Conservation (phyloP, 2,797 vertebrate species). For the Enteromius argenteus region DNA sequence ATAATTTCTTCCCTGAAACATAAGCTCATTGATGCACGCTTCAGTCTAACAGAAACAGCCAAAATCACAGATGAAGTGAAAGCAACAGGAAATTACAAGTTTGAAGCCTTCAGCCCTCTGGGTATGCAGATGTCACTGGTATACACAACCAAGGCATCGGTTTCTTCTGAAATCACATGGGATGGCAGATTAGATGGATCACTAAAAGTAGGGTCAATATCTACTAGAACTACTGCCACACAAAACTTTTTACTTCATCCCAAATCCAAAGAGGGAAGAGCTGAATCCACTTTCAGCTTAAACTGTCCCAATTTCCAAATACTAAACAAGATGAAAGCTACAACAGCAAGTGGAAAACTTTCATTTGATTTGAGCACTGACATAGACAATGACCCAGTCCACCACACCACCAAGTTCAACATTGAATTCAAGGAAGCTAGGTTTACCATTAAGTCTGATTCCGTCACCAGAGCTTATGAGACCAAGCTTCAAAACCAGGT, state of each 20-base stretch:
- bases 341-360: conserved; percentile 73
- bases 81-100: conserved; percentile 75
- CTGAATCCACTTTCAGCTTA: conserved; percentile 82
- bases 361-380: conserved; percentile 82
- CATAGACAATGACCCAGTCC: conserved; percentile 78
- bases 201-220: conserved; percentile 76
- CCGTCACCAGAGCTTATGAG: conserved; percentile 79
- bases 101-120: conserved; percentile 73
- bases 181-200: conserved; percentile 81
- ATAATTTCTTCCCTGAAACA: conserved; percentile 83
- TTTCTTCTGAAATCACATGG: conserved; percentile 74
- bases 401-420: conserved; percentile 81
- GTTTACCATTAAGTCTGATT: conserved; percentile 84
- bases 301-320: conserved; percentile 83
- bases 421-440: conserved; percentile 83
- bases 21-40: conserved; percentile 79
- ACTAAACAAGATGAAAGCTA: conserved; percentile 81
- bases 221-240: conserved; percentile 77
- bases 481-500: conserved; percentile 80
- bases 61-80: conserved; percentile 68
- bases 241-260: conserved; percentile 77
- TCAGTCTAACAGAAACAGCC: conserved; percentile 76
- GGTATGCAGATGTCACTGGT: conserved; percentile 83
- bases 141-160: conserved; percentile 71
- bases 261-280: conserved; percentile 71